Evolutionary conservation across 2,888 invertebrate genomes (phyloP).

Genomic region (Dendrolimus houi): DNA sequence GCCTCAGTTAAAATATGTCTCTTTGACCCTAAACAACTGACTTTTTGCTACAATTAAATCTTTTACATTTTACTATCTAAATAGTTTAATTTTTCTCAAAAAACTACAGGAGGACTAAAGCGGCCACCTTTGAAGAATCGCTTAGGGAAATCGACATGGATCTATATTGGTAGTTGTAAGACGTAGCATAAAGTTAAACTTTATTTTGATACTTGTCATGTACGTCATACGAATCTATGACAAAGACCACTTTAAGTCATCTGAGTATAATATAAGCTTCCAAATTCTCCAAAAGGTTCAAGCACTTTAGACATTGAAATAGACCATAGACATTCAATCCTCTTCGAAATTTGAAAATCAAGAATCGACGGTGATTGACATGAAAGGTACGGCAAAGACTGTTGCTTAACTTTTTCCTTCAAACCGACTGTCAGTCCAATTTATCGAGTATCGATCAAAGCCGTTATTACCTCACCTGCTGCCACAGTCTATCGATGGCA

Average conservation of each 20-base stretch:
- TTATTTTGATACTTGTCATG: no score
- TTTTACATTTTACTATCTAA: no score
- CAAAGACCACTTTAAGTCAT: neutral
- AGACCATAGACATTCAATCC: neutral
- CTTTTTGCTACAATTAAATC: no score
- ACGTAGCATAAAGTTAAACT: no score
- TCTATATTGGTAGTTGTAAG: no score
- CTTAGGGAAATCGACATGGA: no score
- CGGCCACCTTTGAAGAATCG: no score
- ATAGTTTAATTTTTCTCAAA: no score
- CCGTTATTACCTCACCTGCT: conserved; percentile 28
- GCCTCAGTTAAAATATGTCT: no score
- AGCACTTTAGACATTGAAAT: neutral
- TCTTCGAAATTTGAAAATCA: neutral
- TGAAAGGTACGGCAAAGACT: conserved; percentile 7
- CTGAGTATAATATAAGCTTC: neutral
- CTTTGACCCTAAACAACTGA: no score
- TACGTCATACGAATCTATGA: no score
- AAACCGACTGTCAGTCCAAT: conserved; percentile 41
- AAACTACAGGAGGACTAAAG: no score
- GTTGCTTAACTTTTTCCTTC: conserved; percentile 27
- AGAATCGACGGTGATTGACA: neutral
- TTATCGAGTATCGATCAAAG: conserved; percentile 40
- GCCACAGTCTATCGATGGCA: conserved; percentile 34
- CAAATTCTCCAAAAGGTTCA: neutral